These are phyloP conservation scores for Trisateles emortualis DNA, from an alignment of 2,888 invertebrate genomes.

Conservation along the genomic window DNA sequence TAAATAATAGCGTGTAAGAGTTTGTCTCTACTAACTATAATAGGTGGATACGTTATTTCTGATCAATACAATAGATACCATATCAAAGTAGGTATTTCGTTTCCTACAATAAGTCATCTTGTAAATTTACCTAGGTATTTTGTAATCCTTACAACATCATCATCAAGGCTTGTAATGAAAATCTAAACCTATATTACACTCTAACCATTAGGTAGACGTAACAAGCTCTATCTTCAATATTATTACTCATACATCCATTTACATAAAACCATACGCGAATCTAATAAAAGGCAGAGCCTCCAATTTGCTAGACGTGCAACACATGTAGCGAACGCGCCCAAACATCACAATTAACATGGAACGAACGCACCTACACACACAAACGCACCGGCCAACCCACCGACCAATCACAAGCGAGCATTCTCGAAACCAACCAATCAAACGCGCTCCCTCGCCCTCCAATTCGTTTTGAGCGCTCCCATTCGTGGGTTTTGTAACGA, in stretches of 20 bases:
- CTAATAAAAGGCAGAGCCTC: slow-evolving; percentile 48
- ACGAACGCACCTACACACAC: slow-evolving; percentile 70
- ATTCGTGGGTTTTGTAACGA: slow-evolving; percentile 77
- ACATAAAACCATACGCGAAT: slow-evolving; percentile 43
- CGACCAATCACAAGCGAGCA: slow-evolving; percentile 70
- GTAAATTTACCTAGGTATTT: too few species aligned
- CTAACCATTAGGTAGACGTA: background rate
- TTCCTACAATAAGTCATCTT: too few species aligned
- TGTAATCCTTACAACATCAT: too few species aligned
- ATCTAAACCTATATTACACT: background rate
- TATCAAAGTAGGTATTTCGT: too few species aligned
- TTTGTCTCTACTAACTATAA: too few species aligned
- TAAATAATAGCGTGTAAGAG: too few species aligned
- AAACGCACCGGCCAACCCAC: slow-evolving; percentile 67
- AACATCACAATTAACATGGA: slow-evolving; percentile 71
- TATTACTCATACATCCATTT: slow-evolving; percentile 17
- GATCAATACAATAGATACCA: too few species aligned
- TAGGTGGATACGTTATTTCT: too few species aligned
- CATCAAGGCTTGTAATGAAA: background rate
- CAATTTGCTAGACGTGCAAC: slow-evolving; percentile 60
- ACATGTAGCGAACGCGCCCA: slow-evolving; percentile 55
- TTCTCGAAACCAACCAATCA: slow-evolving; percentile 67
- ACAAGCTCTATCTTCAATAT: slow-evolving; percentile 2
- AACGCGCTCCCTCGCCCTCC: slow-evolving; percentile 68
- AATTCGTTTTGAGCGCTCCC: slow-evolving; percentile 59